A percentile compares a stretch with the other conserved stretches of the same genome.
These are phyloP conservation scores for Phymanthus crucifer DNA, from an alignment of 92 coral and sea anemone genomes.

Conservation along the genomic window DNA sequence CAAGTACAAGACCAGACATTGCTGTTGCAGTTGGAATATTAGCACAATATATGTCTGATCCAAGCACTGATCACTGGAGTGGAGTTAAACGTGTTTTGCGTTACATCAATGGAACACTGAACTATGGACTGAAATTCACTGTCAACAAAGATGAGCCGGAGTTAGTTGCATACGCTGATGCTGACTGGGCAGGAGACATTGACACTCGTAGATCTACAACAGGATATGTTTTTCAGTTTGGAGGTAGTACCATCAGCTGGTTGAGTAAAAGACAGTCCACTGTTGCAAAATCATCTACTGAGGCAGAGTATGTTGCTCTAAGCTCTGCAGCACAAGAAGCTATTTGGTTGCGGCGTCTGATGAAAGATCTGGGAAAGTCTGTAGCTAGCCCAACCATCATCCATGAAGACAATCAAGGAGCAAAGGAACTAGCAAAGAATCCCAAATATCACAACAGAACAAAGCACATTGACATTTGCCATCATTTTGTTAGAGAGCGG, in stretches of 20 bases:
- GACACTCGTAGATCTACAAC: slow-evolving; percentile 49
- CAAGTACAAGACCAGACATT: slow-evolving; percentile 44
- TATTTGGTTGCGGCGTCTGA: slow-evolving; percentile 25
- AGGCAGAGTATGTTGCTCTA: slow-evolving; percentile 57
- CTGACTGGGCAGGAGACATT: slow-evolving; percentile 53
- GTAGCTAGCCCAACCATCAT: slow-evolving; percentile 17
- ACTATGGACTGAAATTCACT: slow-evolving; percentile 48
- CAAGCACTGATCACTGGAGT: slow-evolving; percentile 40
- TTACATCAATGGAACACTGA: slow-evolving; percentile 59
- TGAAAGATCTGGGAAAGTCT: slow-evolving; percentile 33
- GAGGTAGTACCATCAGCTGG: slow-evolving; percentile 47
- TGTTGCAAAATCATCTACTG: slow-evolving; percentile 52
- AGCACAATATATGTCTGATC: slow-evolving; percentile 39
- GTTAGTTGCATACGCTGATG: slow-evolving; percentile 41
- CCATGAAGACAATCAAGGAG: slow-evolving; percentile 66
- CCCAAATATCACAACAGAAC: slow-evolving; percentile 55
- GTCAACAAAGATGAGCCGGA: slow-evolving; percentile 30
- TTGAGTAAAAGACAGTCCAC: slow-evolving; percentile 35
- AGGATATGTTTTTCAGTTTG: slow-evolving; percentile 58
- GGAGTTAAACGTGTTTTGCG: slow-evolving; percentile 47
- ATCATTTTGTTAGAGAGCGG: slow-evolving; percentile 54
- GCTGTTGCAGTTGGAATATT: slow-evolving; percentile 34
- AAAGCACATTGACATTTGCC: slow-evolving; percentile 60
- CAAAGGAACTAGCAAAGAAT: slow-evolving; percentile 57
- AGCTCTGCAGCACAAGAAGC: slow-evolving; percentile 48